Percentiles rank a stretch among this genome's conserved stretches.
These are phyloP conservation scores for Anoplius nigerrimus DNA, from an alignment of 2,888 invertebrate genomes.

Conservation along the genomic window DNA sequence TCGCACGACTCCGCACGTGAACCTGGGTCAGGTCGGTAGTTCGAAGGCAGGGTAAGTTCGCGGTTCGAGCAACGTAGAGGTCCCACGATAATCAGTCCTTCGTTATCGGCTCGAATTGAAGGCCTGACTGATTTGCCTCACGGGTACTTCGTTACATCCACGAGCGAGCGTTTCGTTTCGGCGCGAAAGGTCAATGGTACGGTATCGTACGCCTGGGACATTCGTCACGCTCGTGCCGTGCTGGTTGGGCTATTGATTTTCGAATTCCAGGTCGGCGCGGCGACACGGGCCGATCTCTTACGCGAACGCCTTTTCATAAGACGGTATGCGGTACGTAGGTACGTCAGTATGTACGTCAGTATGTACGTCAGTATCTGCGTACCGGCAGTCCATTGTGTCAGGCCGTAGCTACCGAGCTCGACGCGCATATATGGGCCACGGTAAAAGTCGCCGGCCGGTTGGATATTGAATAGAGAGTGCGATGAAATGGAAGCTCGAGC, in stretches of 20 bases:
- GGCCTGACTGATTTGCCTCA: constrained; percentile 48
- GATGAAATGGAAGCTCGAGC: no score
- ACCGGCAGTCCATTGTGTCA: no score
- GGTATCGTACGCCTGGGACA: not conserved
- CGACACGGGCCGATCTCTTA: not conserved
- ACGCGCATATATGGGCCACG: no score
- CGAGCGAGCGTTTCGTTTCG: constrained; percentile 32
- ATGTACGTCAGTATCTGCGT: no score
- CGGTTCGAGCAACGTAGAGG: constrained; percentile 44
- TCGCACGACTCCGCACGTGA: no score
- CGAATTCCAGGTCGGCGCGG: constrained; percentile 29
- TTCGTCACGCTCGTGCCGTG: not conserved
- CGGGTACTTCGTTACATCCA: constrained; percentile 31
- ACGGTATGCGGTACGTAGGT: no score
- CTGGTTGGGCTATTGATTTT: constrained; percentile 43
- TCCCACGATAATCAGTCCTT: constrained; percentile 63
- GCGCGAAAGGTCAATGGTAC: constrained; percentile 48
- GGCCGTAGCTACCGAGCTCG: no score
- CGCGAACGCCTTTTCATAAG: not conserved
- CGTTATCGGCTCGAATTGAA: constrained; percentile 62
- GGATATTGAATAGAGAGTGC: no score
- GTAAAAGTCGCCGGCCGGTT: no score
- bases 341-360: no score
- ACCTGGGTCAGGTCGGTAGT: no score
- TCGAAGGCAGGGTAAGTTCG: constrained; percentile 44